These are phyloP conservation scores for Helogale parvula DNA, from an alignment of 2,113 vertebrate species.

Conservation along the genomic window DNA sequence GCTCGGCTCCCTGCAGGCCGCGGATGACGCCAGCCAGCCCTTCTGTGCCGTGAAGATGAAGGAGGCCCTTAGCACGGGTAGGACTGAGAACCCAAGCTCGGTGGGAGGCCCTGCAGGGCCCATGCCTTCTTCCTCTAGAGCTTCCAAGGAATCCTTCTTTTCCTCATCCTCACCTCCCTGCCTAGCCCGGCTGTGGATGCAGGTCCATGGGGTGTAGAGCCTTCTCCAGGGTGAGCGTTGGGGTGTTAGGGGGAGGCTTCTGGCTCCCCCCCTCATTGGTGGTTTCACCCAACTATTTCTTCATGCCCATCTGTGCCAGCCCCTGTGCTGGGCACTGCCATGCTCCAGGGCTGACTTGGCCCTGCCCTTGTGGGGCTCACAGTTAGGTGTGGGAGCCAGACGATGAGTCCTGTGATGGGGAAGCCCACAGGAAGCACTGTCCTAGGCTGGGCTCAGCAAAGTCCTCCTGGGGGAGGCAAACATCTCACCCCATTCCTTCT, in stretches of 20 bases:
- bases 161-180: not conserved
- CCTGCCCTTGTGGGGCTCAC: not conserved
- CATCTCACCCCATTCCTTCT: not conserved
- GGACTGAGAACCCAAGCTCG: not conserved
- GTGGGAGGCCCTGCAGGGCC: not conserved
- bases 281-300: not conserved
- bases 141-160: not conserved
- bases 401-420: not conserved
- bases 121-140: not conserved
- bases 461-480: not conserved
- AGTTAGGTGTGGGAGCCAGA: not conserved
- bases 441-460: not conserved
- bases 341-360: not conserved
- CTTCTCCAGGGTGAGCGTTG: not conserved
- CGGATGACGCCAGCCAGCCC: constrained; percentile 85
- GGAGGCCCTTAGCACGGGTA: constrained; percentile 95
- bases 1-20: constrained; percentile 88
- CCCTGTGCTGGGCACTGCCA: not conserved
- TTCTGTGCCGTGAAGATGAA: constrained; percentile 98
- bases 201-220: not conserved
- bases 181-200: not conserved
- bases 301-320: not conserved
- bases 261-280: not conserved
- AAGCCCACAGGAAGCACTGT: not conserved
- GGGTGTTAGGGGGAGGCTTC: not conserved